These are phyloP conservation scores for Anableps anableps DNA, from an alignment of 2,797 vertebrate species.

Conservation along the genomic window DNA sequence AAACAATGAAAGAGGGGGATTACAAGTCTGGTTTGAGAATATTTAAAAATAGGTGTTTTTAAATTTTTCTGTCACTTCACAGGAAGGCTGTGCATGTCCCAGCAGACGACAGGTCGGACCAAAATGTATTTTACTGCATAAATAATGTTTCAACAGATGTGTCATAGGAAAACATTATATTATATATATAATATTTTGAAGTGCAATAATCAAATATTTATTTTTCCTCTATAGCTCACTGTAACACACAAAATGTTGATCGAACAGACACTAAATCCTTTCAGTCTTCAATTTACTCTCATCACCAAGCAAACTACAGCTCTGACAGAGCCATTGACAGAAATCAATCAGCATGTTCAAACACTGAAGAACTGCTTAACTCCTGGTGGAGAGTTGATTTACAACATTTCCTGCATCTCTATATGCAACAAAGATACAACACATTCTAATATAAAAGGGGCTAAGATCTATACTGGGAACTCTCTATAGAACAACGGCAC, in stretches of 20 bases:
- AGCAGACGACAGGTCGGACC: neutral
- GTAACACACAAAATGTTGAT: rapidly evolving
- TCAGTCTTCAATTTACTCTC: rapidly evolving
- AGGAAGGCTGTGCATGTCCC: neutral
- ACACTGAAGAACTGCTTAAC: rapidly evolving
- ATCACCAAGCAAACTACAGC: rapidly evolving
- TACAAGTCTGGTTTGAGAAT: no score
- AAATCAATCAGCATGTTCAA: rapidly evolving
- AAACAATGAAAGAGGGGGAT: no score
- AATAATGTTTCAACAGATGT: neutral
- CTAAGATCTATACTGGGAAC: neutral
- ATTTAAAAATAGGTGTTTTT: no score
- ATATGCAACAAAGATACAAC: rapidly evolving
- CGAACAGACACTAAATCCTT: rapidly evolving
- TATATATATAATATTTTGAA: neutral
- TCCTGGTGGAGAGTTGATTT: slow-evolving; percentile 28
- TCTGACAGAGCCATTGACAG: slow-evolving; percentile 3
- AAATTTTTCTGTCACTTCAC: neutral
- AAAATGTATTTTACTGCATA: no score
- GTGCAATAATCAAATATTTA: neutral
- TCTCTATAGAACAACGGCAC: neutral
- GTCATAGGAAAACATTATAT: neutral
- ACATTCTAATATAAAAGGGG: neutral
- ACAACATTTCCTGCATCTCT: neutral
- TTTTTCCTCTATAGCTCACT: neutral